Evolutionary conservation across 2,888 invertebrate species (phyloP).

Genomic region (Limnephilus auricula): DNA sequence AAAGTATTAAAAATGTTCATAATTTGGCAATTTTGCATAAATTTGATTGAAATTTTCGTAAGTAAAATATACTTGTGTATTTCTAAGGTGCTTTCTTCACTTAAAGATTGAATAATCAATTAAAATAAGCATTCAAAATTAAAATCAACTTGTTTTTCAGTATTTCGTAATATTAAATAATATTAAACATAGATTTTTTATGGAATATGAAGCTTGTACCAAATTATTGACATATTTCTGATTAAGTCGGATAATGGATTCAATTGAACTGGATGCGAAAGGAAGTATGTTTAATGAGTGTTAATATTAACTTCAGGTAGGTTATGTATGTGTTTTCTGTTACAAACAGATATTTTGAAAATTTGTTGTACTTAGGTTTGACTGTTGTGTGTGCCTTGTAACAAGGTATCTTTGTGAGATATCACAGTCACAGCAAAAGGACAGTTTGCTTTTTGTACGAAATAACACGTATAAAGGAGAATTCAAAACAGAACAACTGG

Average conservation of each 20-base stretch:
- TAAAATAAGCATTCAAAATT: not conserved
- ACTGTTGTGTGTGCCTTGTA: constrained; percentile 64
- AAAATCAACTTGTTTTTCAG: constrained; percentile 23
- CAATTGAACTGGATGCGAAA: constrained; percentile 25
- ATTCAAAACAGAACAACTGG: not conserved
- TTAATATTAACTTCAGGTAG: not conserved
- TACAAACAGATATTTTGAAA: constrained; percentile 7
- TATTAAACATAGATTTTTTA: constrained; percentile 67
- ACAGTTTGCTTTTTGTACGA: constrained; percentile 23
- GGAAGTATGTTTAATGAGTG: not conserved
- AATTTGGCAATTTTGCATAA: not conserved
- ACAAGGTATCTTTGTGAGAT: constrained; percentile 57
- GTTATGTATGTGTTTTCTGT: not conserved
- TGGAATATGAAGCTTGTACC: constrained; percentile 48
- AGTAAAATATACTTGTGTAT: constrained; percentile 26
- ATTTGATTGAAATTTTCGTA: not conserved
- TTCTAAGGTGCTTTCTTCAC: constrained; percentile 24
- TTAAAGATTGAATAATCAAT: constrained; percentile 21
- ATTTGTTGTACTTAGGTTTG: constrained; percentile 55
- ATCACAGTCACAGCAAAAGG: not conserved
- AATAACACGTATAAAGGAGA: not conserved
- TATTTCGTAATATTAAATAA: constrained; percentile 34
- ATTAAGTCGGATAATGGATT: not conserved
- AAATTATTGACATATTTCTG: constrained; percentile 42
- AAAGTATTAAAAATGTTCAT: not conserved